Evolutionary conservation across 1,140 invertebrate genomes (phyloP).

Genomic region (Drosophila ananassae): DNA sequence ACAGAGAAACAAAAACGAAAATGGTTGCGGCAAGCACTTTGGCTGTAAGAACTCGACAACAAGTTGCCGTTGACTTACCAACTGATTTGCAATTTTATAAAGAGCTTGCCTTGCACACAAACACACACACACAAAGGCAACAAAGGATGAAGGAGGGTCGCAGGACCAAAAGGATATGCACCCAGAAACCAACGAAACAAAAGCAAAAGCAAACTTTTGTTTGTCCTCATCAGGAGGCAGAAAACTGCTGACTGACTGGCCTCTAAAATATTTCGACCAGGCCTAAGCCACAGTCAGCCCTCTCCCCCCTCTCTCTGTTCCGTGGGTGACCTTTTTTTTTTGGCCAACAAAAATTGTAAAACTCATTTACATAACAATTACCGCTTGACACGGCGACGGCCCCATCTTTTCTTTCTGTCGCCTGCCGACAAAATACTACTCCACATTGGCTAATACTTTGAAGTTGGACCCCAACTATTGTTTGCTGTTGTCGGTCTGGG

Average conservation of each 20-base stretch:
- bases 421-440: slow-evolving; percentile 8
- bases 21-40: slow-evolving; percentile 20
- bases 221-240: slow-evolving; percentile 44
- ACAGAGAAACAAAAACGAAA: slow-evolving; percentile 22
- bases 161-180: slow-evolving; percentile 22
- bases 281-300: slow-evolving; percentile 25
- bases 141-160: not conserved
- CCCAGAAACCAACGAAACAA: slow-evolving; percentile 41
- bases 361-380: slow-evolving; percentile 83
- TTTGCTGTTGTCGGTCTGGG: slow-evolving; percentile 14
- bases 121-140: slow-evolving; percentile 6
- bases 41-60: slow-evolving; percentile 31
- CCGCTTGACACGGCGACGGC: slow-evolving; percentile 44
- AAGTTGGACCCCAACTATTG: slow-evolving; percentile 37
- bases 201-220: slow-evolving; percentile 47
- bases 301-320: slow-evolving; percentile 25
- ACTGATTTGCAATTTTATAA: slow-evolving; percentile 82
- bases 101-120: slow-evolving; percentile 57
- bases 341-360: slow-evolving; percentile 73
- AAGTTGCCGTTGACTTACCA: slow-evolving; percentile 75
- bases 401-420: not conserved
- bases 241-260: slow-evolving; percentile 56
- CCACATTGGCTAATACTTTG: slow-evolving; percentile 41
- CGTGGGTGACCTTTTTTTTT: slow-evolving; percentile 59
- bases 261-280: slow-evolving; percentile 33